Evolutionary conservation across 1,140 invertebrate species (phyloP), one percentile per base, ranked within the genome.

Genomic region (Drosophila pseudoobscura): DNA sequence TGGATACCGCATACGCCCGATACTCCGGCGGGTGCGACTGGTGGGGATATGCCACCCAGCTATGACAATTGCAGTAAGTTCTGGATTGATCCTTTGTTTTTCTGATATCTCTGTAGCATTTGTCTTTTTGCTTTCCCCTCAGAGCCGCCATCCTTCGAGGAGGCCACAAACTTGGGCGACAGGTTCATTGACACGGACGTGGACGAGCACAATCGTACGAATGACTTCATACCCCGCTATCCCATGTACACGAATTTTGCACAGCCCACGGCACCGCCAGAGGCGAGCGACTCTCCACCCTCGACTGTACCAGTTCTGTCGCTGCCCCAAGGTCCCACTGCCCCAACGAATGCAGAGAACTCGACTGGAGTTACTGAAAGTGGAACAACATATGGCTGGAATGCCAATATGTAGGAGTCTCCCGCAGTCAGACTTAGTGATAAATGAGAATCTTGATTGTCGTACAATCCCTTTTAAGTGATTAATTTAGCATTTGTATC

Each of bases 171-270:
- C 8, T 68, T 75, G 29, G 70, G 70, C 1, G 78, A 76, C 7
- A 75, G 57, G 17, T 91, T 91, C 41, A 57, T 90, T 2, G 90
- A 91, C 39, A 78, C 62, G 17, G 90, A 91, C 57, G 71, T 59
- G 6, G 73, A 85, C 49, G 82, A 82, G 17, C 80, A 72, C 26
- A 71, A 90, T 68, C 73, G 75, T n/a, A 76, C 65, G 2, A 84
- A 89, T 51, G 87, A 83, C 45, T 91, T 89, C 9, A 61, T 88
- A 39, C 90, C 90, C 2, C 72, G 74, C 20, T 91, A 91, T 66
- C 90, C 90, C 6, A 90, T 89, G 85, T 89, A 89, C 47, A 84
- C 77, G 2, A 84, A 89, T 45, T 89, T 89, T 51, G 85, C 85
- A 1, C 49, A 22, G 49, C 85, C 85, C 1, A 35, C 85, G 39